A percentile compares a stretch with the other conserved stretches of the same genome.
phyloP scores from a whole-genome alignment of 2,797 vertebrate species.

The Oreonectes daqikongensis region DNA sequence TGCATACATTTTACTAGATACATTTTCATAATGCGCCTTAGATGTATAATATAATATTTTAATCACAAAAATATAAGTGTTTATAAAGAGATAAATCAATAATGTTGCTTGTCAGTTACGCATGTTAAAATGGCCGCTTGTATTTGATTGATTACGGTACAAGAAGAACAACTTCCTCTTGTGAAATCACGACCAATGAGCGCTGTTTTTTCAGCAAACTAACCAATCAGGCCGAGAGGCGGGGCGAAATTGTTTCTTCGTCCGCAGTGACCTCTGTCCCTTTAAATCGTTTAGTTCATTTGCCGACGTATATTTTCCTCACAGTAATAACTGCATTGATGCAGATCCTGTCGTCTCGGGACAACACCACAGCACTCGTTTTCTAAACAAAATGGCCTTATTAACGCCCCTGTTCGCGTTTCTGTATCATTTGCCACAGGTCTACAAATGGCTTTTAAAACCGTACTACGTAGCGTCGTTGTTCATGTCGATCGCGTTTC shows the following conservation, averaged over 20 bases:
- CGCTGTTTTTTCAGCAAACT: not conserved
- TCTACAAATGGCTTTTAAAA: slow-evolving; percentile 90
- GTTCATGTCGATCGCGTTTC: slow-evolving; percentile 85
- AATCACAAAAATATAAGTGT: not conserved
- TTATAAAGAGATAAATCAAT: not conserved
- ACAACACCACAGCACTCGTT: not conserved
- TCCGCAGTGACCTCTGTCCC: slow-evolving; percentile 70
- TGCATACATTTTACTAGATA: not conserved
- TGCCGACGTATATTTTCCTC: slow-evolving; percentile 44
- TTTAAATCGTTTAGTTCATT: slow-evolving; percentile 56
- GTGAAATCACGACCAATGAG: slow-evolving; percentile 32
- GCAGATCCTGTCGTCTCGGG: not conserved
- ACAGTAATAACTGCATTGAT: not conserved
- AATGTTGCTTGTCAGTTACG: not conserved
- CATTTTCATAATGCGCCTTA: not conserved
- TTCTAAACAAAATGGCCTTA: slow-evolving; percentile 76
- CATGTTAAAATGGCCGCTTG: not conserved
- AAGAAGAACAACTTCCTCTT: not conserved
- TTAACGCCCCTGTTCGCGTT: slow-evolving; percentile 86
- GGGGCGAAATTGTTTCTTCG: slow-evolving; percentile 41
- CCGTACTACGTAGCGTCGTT: slow-evolving; percentile 89
- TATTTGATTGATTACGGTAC: slow-evolving; percentile 23
- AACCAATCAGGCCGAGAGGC: slow-evolving; percentile 40
- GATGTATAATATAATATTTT: not conserved
- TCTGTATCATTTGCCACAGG: slow-evolving; percentile 85